Base-by-base conservation (phyloP, 2,797 vertebrate species). In the Toxotes lorentzi region DNA sequence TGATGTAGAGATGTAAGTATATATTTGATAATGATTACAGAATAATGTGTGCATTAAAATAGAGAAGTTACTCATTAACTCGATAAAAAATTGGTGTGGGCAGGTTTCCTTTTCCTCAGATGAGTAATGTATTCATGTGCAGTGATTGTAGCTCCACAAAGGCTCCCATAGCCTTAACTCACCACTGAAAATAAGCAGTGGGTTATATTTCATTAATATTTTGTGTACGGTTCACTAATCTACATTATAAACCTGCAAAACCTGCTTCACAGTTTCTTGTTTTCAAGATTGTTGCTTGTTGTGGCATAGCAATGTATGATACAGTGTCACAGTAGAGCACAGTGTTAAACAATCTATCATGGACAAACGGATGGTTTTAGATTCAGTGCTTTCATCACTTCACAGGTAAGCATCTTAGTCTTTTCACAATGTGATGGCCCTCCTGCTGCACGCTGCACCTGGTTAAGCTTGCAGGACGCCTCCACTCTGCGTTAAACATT, bases 401-500 rank as follows among this genome's bases (percentile, higher is more conserved):
- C 1, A 14, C 34, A 67, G 58, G 45, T 56, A 16, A 57, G 7
- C 19, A 64, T 30, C 32, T 34, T 17, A 7, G 17, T 70, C 17
- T 78, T 68, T 43, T 48, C 24, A n/a, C 38, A 13, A 3, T 27
- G 61, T 30, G 50, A 30, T 54, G 45, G 45, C 23, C 48, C 30
- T 59, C 35, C 38, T 47, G n/a, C 34, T 62, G 48, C 64, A 81
- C 47, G 53, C 34, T 62, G 48, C 64, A 81, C 47, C 53, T 81
- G 43, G 30, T 76, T 79, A 51, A 57, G 65, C 48, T 78, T 73
- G 59, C 65, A 76, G 45, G 43, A 77, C 45, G 35, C 50, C 53
- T 51, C 56, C 62, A 50, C 51, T 76, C 54, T 58, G 23, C 45
- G 77, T 87, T 70, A 86, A 86, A 86, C 59, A 77, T 88, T 84